phyloP scores from a whole-genome alignment of 2,797 vertebrate genomes.

The Acipenser transmontanus region DNA sequence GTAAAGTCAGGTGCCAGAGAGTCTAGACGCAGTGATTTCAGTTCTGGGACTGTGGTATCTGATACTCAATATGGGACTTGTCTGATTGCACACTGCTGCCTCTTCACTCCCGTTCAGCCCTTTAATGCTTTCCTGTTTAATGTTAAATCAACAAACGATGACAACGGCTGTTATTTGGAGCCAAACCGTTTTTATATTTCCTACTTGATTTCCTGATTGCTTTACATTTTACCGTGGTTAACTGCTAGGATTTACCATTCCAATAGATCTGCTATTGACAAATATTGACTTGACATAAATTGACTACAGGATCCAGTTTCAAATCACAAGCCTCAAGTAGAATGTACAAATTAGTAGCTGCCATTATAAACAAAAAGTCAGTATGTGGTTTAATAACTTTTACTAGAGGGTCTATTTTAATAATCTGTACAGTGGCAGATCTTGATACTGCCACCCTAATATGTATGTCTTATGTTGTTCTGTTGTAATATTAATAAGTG shows the following conservation, averaged over 20 bases:
- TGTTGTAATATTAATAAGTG: no score
- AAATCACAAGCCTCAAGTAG: slow-evolving; percentile 29
- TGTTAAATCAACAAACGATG: slow-evolving; percentile 76
- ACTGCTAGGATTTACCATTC: slow-evolving; percentile 11
- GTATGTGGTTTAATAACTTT: background rate
- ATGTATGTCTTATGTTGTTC: no score
- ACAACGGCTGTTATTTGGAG: slow-evolving; percentile 56
- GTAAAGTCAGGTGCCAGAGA: slow-evolving; percentile 98
- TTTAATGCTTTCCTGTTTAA: slow-evolving; percentile 81
- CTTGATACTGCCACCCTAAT: no score
- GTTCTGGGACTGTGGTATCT: slow-evolving; percentile 85
- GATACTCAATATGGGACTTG: slow-evolving; percentile 87
- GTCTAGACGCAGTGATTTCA: slow-evolving; percentile 96
- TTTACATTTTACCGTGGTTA: slow-evolving; percentile 18
- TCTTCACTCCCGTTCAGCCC: slow-evolving; percentile 66
- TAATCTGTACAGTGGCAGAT: no score
- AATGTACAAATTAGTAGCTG: slow-evolving; percentile 32
- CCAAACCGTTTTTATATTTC: slow-evolving; percentile 65
- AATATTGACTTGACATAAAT: slow-evolving; percentile 22
- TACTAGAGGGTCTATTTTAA: no score
- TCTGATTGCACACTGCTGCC: slow-evolving; percentile 79
- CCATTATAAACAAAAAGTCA: slow-evolving; percentile 8
- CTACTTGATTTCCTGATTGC: slow-evolving; percentile 44
- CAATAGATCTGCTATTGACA: slow-evolving; percentile 3
- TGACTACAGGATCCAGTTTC: slow-evolving; percentile 32